Evolutionary conservation across 2,113 vertebrate species (phyloP).

Genomic region (Aphelocoma coerulescens): DNA sequence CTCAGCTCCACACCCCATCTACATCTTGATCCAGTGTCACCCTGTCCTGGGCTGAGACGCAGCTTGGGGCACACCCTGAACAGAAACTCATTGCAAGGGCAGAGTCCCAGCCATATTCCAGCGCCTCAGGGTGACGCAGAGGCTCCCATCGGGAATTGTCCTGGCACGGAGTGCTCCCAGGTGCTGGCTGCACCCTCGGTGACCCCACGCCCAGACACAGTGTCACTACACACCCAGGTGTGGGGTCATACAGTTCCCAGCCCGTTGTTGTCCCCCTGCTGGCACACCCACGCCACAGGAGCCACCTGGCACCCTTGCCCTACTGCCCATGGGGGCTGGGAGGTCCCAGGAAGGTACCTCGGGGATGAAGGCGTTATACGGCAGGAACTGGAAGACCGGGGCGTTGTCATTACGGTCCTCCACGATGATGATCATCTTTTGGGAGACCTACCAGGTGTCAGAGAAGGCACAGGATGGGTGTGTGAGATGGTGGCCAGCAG

Average conservation of each 20-base stretch:
- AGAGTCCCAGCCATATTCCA: background rate
- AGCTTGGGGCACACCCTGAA: background rate
- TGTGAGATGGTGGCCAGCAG: background rate
- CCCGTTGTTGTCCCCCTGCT: accelerated
- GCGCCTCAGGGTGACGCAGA: accelerated
- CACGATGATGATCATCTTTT: background rate
- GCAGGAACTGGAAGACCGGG: background rate
- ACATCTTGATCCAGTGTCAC: background rate
- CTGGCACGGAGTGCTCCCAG: accelerated
- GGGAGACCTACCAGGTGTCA: background rate
- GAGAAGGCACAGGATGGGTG: background rate
- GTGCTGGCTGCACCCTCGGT: accelerated
- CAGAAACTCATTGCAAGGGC: background rate
- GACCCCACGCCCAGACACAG: background rate
- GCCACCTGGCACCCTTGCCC: background rate
- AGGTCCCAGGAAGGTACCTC: conserved; percentile 1
- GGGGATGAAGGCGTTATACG: background rate
- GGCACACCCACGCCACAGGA: background rate
- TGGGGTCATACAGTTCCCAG: background rate
- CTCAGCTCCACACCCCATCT: background rate
- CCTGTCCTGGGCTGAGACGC: background rate
- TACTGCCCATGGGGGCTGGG: accelerated
- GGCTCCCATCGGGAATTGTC: background rate
- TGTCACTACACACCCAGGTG: accelerated
- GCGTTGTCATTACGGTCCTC: conserved; percentile 47